phyloP scores from a whole-genome alignment of 1,140 invertebrate species.

The Penaeus vannamei region DNA sequence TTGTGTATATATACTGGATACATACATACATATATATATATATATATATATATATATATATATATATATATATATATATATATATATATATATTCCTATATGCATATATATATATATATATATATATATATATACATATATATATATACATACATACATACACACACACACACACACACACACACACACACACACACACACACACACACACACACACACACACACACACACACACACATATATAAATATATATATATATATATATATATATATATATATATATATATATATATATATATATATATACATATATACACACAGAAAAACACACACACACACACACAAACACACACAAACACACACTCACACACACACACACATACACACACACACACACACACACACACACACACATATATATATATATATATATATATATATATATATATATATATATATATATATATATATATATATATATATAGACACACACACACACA shows the following conservation, averaged over 20 bases:
- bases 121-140: background rate
- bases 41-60: conserved; percentile 26
- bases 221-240: background rate
- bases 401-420: no score
- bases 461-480: no score
- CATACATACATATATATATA: background rate
- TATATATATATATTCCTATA: background rate
- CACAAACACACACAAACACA: no score
- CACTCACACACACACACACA: background rate
- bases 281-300: background rate
- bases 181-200: no score
- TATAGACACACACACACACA: no score
- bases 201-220: background rate
- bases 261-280: background rate
- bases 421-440: no score
- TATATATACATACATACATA: background rate
- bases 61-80: background rate
- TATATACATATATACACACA: background rate
- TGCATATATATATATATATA: background rate
- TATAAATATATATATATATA: conserved; percentile 21
- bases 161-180: background rate
- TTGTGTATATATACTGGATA: background rate
- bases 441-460: no score
- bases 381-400: background rate
- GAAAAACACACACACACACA: background rate